These are phyloP conservation scores for Onychostruthus taczanowskii DNA, from an alignment of 2,113 vertebrate genomes.

Conservation along the genomic window DNA sequence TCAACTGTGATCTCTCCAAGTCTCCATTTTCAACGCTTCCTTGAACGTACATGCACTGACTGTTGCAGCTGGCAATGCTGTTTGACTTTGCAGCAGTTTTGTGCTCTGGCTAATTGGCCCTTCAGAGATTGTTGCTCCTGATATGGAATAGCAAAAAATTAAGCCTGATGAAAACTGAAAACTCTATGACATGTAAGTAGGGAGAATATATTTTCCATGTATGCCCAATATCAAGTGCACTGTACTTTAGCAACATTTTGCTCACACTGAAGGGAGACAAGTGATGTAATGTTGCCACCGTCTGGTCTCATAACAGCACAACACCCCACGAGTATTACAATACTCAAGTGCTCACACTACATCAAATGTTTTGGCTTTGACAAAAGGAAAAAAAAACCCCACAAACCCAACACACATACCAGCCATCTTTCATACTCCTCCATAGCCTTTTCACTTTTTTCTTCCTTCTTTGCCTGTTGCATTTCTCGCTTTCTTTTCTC, in stretches of 20 bases:
- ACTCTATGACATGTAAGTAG: background rate
- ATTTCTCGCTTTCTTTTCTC: conserved; percentile 76
- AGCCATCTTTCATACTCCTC: conserved; percentile 89
- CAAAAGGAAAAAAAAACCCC: conserved; percentile 1
- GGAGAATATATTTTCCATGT: background rate
- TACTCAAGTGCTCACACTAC: background rate
- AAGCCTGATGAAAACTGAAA: background rate
- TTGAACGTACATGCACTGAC: background rate
- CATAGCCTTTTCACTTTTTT: conserved; percentile 82
- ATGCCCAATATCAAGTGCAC: background rate
- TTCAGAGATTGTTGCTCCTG: background rate
- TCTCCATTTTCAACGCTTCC: background rate
- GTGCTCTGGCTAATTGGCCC: background rate
- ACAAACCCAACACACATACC: conserved; percentile 65
- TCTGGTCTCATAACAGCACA: background rate
- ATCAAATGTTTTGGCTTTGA: background rate
- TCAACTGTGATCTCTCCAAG: background rate
- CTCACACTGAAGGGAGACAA: background rate
- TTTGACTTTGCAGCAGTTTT: background rate
- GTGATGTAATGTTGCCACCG: background rate
- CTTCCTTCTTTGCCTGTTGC: conserved; percentile 78
- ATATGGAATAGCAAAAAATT: background rate
- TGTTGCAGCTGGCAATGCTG: background rate
- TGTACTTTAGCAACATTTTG: fast-evolving
- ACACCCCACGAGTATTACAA: fast-evolving